Base-by-base conservation (phyloP, 2,888 invertebrate genomes). In the Morinoia aosen region DNA sequence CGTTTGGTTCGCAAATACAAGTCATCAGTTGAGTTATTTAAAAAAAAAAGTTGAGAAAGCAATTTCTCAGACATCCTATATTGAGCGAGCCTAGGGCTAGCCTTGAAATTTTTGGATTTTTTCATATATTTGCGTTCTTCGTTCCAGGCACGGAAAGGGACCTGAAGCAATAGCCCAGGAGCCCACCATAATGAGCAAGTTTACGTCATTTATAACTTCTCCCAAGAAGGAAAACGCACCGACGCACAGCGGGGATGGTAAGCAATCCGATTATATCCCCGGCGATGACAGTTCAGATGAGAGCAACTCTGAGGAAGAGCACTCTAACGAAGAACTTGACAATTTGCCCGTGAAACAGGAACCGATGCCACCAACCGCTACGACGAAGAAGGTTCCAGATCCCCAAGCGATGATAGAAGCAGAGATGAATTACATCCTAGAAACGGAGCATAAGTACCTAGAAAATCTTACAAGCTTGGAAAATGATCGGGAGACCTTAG, bases 341-440 rank as follows among this genome's bases (percentile, higher is more conserved):
- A 33, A 57, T 11, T 33, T 33, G 93, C 19, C 57, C 25, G 93
- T 57, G 11, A 40, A 90, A 11, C 19, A 12, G 19, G 25, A 39
- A 91, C 48, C 91, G 25, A 14, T 7, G 14, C 5, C 57, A 57
- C 48, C 93, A 57, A 40, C 14, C 7, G 48, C 40, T 16, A 10
- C 40, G 4, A 7, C 93, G 14, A 39, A 56, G 12, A n/a, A 39
- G 25, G 93, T 5, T 57, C 58, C 48, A 39, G 95, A 95, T 48
- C n/a, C 64, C 5, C 95, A 95, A 33, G 16, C 7, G 2, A n/a
- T 95, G n/a, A 95, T 96, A 58, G 96, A 96, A n/a, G 95, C 95
- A 11, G 96, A 96, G 57, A 88, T 96, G 0, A 95, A 91, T 39
- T 96, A 94, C 95, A 96, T 96, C 64, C 12, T 96, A 33, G 95